Conservation (phyloP, 1,140 invertebrate genomes). For the Acromyrmex echinatior region DNA sequence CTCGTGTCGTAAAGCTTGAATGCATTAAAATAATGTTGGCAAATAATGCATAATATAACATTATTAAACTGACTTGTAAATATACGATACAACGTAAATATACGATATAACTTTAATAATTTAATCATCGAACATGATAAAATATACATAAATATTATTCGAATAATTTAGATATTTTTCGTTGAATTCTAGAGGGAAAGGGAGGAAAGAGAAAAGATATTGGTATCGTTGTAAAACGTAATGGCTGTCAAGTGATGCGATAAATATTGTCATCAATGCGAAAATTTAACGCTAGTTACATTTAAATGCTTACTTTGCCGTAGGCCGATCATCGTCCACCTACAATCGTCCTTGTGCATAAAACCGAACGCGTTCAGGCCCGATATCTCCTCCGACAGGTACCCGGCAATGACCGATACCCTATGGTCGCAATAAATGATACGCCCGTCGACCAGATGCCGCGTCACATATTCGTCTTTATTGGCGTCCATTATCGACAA, state of each 20-base stretch:
- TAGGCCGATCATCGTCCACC: slow-evolving; percentile 93
- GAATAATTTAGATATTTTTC: not conserved
- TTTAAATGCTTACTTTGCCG: slow-evolving; percentile 91
- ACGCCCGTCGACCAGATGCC: slow-evolving; percentile 93
- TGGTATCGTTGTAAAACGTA: no score
- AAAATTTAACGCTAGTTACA: not conserved
- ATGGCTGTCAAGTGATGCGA: not conserved
- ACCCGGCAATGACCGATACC: slow-evolving; percentile 94
- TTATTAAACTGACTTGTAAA: slow-evolving; percentile 7
- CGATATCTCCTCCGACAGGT: slow-evolving; percentile 93
- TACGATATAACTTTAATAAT: not conserved
- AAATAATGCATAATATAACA: slow-evolving; percentile 21
- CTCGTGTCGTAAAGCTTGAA: not conserved
- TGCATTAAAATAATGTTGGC: slow-evolving; percentile 18
- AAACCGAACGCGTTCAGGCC: slow-evolving; percentile 94
- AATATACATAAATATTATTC: not conserved
- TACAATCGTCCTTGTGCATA: slow-evolving; percentile 94
- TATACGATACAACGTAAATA: not conserved
- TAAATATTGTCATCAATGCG: not conserved
- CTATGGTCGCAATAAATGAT: slow-evolving; percentile 95
- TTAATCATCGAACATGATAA: not conserved
- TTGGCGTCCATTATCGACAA: slow-evolving; percentile 91
- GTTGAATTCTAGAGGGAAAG: not conserved
- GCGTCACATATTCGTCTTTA: slow-evolving; percentile 94
- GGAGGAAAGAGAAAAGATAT: not conserved